Conservation (phyloP, 2,797 vertebrate genomes). For the Tenualosa ilisha region DNA sequence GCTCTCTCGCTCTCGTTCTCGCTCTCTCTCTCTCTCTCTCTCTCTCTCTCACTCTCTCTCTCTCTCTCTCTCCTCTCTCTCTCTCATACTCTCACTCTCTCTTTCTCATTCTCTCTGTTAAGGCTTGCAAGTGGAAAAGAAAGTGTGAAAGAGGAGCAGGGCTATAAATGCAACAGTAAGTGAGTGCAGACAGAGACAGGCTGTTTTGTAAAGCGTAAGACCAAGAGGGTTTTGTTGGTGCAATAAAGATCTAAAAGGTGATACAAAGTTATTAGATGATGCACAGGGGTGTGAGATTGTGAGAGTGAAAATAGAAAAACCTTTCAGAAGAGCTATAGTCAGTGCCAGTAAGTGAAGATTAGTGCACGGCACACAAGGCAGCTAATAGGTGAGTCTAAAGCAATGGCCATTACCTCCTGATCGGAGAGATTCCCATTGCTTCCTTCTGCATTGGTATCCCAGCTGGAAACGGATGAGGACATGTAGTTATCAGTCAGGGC, state of each 20-base stretch:
- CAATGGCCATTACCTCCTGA: constrained; percentile 76
- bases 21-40: background rate
- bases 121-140: background rate
- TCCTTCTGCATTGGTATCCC: constrained; percentile 82
- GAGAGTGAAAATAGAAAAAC: background rate
- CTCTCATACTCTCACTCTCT: background rate
- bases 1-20: background rate
- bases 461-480: constrained; percentile 79
- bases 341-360: background rate
- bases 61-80: background rate
- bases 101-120: background rate
- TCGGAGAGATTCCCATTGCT: constrained; percentile 88
- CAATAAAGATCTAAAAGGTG: too few relatives aligned
- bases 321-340: background rate
- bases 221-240: background rate
- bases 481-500: constrained; percentile 93
- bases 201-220: background rate
- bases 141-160: background rate
- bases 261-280: background rate
- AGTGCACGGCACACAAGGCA: background rate
- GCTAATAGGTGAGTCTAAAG: background rate
- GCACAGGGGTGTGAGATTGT: background rate
- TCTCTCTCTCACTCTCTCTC: background rate
- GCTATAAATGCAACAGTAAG: background rate
- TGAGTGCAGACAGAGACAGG: background rate